Conservation (phyloP, 2,113 vertebrate species). For the Atlantisia rogersi region DNA sequence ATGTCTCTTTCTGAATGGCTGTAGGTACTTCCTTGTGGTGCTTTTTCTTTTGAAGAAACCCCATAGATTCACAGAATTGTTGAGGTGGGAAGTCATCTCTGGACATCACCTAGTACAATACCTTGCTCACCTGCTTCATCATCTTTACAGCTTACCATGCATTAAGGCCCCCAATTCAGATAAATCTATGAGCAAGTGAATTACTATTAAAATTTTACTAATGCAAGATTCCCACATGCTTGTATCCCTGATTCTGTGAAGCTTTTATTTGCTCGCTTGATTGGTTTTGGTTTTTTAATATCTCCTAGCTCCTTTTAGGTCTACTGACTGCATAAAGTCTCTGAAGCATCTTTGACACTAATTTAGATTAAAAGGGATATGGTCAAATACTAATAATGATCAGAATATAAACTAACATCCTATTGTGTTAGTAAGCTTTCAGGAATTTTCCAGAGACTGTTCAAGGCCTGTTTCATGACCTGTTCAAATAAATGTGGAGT, state of each 20-base stretch:
- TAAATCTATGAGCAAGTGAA: not conserved
- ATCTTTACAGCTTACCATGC: not conserved
- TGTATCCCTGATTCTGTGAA: not conserved
- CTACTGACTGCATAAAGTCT: not conserved
- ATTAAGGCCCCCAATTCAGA: not conserved
- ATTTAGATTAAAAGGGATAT: not conserved
- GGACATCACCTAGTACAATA: not conserved
- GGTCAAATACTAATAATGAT: not conserved
- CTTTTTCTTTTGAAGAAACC: not conserved
- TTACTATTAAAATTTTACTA: not conserved
- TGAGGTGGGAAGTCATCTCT: not conserved
- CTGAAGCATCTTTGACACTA: not conserved
- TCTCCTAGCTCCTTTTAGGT: not conserved
- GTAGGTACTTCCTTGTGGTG: not conserved
- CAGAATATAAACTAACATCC: not conserved
- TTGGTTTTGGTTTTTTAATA: not conserved
- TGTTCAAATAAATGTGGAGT: not conserved
- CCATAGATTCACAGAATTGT: not conserved
- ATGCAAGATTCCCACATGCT: not conserved
- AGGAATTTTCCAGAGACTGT: not conserved
- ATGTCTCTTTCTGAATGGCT: not conserved
- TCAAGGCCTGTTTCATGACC: not conserved
- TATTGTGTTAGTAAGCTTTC: not conserved
- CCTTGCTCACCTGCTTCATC: not conserved
- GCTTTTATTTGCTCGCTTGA: too few relatives aligned